Evolutionary conservation across 2,113 vertebrate genomes (phyloP).

Genomic region (Silurus asotus): DNA sequence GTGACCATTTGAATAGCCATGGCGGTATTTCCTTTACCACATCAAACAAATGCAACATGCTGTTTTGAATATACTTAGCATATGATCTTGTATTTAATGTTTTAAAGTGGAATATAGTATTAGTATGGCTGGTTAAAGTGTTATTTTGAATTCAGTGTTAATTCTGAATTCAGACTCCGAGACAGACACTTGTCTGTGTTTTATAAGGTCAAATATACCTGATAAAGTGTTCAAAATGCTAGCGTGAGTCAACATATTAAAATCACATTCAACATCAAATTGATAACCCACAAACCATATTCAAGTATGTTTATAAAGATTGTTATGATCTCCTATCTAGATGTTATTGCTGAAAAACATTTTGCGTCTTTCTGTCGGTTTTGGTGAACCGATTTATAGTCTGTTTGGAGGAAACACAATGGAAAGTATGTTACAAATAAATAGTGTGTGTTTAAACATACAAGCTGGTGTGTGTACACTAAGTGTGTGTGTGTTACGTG

Average conservation of each 20-base stretch:
- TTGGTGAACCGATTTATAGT: not conserved
- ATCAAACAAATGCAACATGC: not conserved
- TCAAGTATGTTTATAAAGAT: not conserved
- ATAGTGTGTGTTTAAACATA: not conserved
- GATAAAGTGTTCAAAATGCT: not conserved
- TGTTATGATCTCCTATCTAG: not conserved
- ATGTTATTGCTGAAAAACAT: not conserved
- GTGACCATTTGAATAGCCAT: not conserved
- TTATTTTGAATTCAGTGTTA: no score
- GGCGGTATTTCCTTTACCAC: not conserved
- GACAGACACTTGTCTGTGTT: not conserved
- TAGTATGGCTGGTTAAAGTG: no score
- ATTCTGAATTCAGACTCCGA: not conserved
- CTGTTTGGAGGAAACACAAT: constrained; percentile 34
- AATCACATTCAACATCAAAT: not conserved
- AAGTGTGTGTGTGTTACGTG: no score
- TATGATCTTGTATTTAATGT: not conserved
- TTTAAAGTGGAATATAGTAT: no score
- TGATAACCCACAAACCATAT: not conserved
- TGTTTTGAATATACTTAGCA: not conserved
- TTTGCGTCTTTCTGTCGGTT: constrained; percentile 20
- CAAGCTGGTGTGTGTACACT: not conserved
- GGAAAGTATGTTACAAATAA: constrained; percentile 22
- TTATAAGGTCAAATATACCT: not conserved
- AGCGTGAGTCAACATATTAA: not conserved